Evolutionary conservation across 1,140 invertebrate genomes (phyloP).

Genomic region (Aradophagus sp.): DNA sequence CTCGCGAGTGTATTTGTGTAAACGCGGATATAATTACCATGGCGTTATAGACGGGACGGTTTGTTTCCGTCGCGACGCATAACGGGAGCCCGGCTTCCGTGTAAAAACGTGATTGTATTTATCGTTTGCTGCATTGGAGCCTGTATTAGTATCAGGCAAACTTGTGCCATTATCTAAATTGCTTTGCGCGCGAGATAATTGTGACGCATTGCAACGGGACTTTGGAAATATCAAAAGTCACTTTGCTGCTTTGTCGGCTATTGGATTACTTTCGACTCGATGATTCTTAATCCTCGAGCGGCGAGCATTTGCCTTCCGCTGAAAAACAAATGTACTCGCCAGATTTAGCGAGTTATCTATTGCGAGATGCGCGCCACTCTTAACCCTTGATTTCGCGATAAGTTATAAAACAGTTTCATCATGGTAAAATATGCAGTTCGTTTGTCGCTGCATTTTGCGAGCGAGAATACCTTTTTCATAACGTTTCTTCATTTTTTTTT

Average conservation of each 20-base stretch:
- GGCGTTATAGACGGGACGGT: constrained; percentile 36
- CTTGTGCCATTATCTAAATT: constrained; percentile 53
- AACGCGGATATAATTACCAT: constrained; percentile 40
- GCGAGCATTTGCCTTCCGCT: constrained; percentile 42
- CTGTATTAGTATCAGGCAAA: constrained; percentile 49
- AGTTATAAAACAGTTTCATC: constrained; percentile 25
- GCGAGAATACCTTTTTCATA: too few species aligned
- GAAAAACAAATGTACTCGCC: constrained; percentile 43
- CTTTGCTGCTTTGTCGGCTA: constrained; percentile 45
- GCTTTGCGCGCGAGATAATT: constrained; percentile 52
- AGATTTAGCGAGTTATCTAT: constrained; percentile 32
- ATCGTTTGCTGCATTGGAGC: constrained; percentile 49
- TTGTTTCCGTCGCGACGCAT: constrained; percentile 39
- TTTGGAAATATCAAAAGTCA: constrained; percentile 53
- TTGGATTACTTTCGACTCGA: constrained; percentile 51
- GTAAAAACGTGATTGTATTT: constrained; percentile 47
- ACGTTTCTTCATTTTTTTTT: too few species aligned
- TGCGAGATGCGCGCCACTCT: constrained; percentile 18
- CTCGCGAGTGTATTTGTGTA: constrained; percentile 5
- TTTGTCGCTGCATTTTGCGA: too few species aligned
- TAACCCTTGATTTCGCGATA: constrained; percentile 18
- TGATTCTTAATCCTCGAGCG: constrained; percentile 45
- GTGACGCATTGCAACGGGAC: constrained; percentile 50
- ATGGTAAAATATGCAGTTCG: neutral
- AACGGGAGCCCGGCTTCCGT: constrained; percentile 28